Conservation (phyloP, 1,140 invertebrate genomes). For the Amphibalanus amphitrite region DNA sequence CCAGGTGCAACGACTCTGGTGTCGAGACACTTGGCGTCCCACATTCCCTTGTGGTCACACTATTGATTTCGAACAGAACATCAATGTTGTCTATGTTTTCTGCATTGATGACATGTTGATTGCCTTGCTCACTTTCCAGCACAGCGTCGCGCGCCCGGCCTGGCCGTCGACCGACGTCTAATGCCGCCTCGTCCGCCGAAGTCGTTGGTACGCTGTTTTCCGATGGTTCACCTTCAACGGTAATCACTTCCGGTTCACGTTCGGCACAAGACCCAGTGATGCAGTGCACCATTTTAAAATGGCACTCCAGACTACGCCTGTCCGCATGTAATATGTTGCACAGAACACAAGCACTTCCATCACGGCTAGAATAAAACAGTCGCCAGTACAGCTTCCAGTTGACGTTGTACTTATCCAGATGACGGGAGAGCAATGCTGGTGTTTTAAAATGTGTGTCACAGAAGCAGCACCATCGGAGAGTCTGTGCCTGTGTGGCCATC, state of each 20-base stretch:
- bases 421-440: background rate
- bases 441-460: background rate
- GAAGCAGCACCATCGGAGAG: background rate
- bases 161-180: too few species aligned
- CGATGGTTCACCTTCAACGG: too few species aligned
- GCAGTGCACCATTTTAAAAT: background rate
- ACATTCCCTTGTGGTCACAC: background rate
- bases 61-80: background rate
- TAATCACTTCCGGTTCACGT: too few species aligned
- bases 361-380: background rate
- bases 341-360: background rate
- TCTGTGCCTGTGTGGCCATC: background rate
- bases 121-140: too few species aligned
- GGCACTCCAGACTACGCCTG: background rate
- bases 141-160: too few species aligned
- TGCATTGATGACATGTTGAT: too few species aligned
- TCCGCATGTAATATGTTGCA: background rate
- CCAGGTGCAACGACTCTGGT: too few species aligned
- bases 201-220: too few species aligned
- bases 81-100: background rate
- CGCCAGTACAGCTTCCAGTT: background rate
- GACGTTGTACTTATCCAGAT: background rate
- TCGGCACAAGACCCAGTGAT: background rate
- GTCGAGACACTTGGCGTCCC: background rate
- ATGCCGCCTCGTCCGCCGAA: too few species aligned